Evolutionary conservation across 2,888 invertebrate genomes (phyloP), one percentile per base, ranked within the genome.

Genomic region (Drosophila robusta): DNA sequence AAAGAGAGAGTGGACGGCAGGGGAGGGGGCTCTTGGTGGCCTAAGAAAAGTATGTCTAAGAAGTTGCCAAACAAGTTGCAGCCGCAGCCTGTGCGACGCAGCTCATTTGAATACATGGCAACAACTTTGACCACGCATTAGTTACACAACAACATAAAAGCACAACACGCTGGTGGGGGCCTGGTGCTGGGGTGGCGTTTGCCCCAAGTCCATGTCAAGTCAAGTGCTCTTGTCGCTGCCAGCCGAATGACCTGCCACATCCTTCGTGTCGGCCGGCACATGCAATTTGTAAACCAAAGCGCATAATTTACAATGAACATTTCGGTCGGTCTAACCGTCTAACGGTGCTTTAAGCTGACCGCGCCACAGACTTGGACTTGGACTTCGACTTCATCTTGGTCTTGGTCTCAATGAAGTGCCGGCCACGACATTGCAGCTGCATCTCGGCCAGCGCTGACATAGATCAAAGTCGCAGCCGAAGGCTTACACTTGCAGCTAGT

Each of bases 241-340:
- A 39, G 39, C 65, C 65, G 58, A 65, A 65, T 67, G 64, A 75
- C 70, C 72, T 71, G 85, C 78, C 85, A 78, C 87, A 85, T 84
- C 75, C 70, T 71, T 85, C 68, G 84, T 72, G 54, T 81, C 51
- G 75, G 58, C 54, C 68, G 74, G 80, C 77, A 79, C 75, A 85
- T 88, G 83, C 86, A 83, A 87, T 83, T 83, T 83, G 83, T 88
- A 77, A 88, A 77, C 79, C 88, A 83, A 83, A 86, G 83, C 88
- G 88, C 83, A 83, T 83, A 88, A 83, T 83, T 83, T 83, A 83
- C 88, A 82, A 83, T 79, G 75, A 72, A 79, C 79, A 84, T 72
- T 81, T 78, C 14, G 67, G 64, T 70, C 16, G 46, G 54, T 58
- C 68, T 46, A 60, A 68, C 26, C 50, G 57, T 64, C 68, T 46